phyloP scores from a whole-genome alignment of 2,113 vertebrate genomes.

The Phalacrocorax aristotelis region DNA sequence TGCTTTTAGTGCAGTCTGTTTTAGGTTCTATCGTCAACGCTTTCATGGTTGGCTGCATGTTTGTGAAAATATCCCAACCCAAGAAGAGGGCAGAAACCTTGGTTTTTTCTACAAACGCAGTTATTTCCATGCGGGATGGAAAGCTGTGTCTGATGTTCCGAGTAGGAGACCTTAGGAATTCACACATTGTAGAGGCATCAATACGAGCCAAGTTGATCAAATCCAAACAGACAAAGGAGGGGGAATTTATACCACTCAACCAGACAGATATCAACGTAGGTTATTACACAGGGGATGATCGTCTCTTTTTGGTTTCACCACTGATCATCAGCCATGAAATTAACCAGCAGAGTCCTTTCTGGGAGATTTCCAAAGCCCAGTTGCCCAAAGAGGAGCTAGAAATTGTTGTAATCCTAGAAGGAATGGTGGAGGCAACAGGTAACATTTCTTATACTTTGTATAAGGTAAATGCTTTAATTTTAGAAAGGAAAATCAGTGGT shows the following conservation, averaged over 20 bases:
- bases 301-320: conserved; percentile 96
- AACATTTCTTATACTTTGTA: conserved; percentile 65
- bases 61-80: conserved; percentile 99
- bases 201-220: conserved; percentile 98
- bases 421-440: conserved; percentile 99
- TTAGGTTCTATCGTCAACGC: conserved; percentile 98
- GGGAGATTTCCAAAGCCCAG: conserved; percentile 93
- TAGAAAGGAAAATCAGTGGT: conserved; percentile 39
- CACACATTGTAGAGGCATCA: conserved; percentile 99
- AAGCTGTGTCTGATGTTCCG: conserved; percentile 98
- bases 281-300: conserved; percentile 96
- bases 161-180: conserved; percentile 96
- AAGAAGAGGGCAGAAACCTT: conserved; percentile 98
- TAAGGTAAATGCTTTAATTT: conserved; percentile 66
- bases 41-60: conserved; percentile 99
- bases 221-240: conserved; percentile 98
- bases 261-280: conserved; percentile 99
- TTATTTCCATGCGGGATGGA: conserved; percentile 96
- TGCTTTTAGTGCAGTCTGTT: conserved; percentile 95
- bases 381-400: conserved; percentile 94
- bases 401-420: conserved; percentile 98
- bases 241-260: conserved; percentile 98
- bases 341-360: conserved; percentile 97
- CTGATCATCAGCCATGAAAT: conserved; percentile 99
- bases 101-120: conserved; percentile 95